These are phyloP conservation scores for Vireo altiloquus DNA, from an alignment of 2,113 vertebrate species.

Conservation along the genomic window DNA sequence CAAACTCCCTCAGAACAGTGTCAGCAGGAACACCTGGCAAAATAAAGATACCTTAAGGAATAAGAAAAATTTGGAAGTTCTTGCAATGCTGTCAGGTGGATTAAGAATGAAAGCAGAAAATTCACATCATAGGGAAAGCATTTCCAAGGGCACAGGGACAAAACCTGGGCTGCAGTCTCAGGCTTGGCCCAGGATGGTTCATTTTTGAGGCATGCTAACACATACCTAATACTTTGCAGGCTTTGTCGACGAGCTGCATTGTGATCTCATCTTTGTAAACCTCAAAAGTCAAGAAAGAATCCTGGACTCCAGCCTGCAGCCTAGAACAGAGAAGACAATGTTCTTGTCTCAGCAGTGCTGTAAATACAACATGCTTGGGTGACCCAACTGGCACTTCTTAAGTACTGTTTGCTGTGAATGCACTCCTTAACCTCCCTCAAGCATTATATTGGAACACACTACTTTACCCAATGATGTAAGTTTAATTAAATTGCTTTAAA, in stretches of 20 bases:
- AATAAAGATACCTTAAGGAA: background rate
- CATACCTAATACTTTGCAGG: slow-evolving; percentile 77
- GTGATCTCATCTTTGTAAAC: slow-evolving; percentile 79
- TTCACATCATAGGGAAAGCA: background rate
- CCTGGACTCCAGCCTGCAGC: slow-evolving; percentile 68
- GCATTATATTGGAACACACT: fast-evolving
- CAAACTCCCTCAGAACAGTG: slow-evolving; percentile 76
- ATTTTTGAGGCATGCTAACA: background rate
- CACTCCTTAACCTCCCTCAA: background rate
- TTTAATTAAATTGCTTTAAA: background rate
- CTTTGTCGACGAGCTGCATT: slow-evolving; percentile 71
- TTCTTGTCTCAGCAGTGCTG: background rate
- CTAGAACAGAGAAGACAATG: slow-evolving; percentile 48
- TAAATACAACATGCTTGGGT: background rate
- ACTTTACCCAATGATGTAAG: background rate
- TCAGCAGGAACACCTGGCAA: slow-evolving; percentile 73
- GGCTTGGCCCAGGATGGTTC: background rate
- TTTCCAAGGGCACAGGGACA: background rate
- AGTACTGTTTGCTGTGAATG: background rate
- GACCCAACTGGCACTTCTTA: background rate
- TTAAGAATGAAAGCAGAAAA: background rate
- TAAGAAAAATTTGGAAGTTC: background rate
- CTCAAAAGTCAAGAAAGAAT: slow-evolving; percentile 78
- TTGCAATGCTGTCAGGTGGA: background rate
- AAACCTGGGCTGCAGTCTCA: background rate